Evolutionary conservation across 1,140 invertebrate genomes (phyloP), one percentile per base, ranked within the genome.

Genomic region (Microvelia longipes): DNA sequence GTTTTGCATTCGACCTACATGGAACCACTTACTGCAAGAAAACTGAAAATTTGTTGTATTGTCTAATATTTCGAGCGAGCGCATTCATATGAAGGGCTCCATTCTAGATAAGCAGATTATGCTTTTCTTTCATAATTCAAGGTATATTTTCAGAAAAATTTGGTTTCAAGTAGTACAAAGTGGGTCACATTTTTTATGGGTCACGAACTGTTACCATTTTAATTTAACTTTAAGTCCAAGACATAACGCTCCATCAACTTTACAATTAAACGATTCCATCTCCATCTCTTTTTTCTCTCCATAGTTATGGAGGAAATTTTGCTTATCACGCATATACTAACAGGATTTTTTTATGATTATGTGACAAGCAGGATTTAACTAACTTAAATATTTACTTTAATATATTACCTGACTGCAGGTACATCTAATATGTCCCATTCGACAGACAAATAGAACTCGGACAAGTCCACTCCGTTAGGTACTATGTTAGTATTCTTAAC

Each of bases 371-470:
- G n/a, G n/a, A n/a, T n/a, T n/a, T n/a, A n/a, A n/a, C n/a, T n/a
- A 19, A 19, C 35, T 11, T 50, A 50, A 50, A 5, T 19, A 50
- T 11, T 5, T 50, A 50, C 35, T 11, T 50, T 13, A 1, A 66
- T 63, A 72, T 80, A 78, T 83, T 79, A 91, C 90, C 90, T 87
- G 70, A 93, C 89, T 74, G 93, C 93, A 29, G 95, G 94, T 74
- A 98, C 95, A 80, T 92, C 90, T 70, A 98, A 85, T 76, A 98
- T 94, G 81, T 98, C 96, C 96, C 96, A 98, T 82, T 98, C 96
- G 25, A 98, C 95, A 70, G 92, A 96, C 77, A 91, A 90, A 80
- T 96, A 96, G 84, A 95, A 96, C 80, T 96, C 93, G 64, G 90
- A 91, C 74, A 96, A 83, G 84, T 96, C 93, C 60, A 96, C 92